Conservation (phyloP, 2,113 vertebrate species). For the Ellobius talpinus region DNA sequence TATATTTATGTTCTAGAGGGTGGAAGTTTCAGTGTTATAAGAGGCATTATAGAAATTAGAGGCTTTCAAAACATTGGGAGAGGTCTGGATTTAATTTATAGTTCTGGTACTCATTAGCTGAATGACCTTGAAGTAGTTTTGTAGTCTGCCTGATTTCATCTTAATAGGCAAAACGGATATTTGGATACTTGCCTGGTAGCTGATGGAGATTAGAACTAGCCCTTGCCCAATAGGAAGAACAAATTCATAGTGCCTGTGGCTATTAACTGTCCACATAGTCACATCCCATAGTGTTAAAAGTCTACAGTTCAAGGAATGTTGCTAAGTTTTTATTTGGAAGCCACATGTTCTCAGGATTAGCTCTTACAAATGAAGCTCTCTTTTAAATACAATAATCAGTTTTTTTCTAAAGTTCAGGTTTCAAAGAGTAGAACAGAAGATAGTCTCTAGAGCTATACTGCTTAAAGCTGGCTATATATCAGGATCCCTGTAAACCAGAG, state of each 20-base stretch:
- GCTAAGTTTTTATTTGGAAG: slow-evolving; percentile 33
- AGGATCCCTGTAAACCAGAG: background rate
- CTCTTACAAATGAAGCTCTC: background rate
- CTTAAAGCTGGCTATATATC: background rate
- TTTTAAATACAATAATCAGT: slow-evolving; percentile 36
- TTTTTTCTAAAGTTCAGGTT: slow-evolving; percentile 9
- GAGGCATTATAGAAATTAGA: slow-evolving; percentile 12
- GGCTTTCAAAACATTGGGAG: slow-evolving; percentile 24
- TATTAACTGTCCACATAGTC: background rate
- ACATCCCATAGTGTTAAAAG: background rate
- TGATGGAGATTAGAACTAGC: background rate
- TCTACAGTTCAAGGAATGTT: slow-evolving; percentile 41
- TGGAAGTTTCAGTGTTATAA: background rate
- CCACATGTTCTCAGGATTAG: slow-evolving; percentile 29
- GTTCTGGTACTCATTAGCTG: background rate
- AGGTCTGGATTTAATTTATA: slow-evolving; percentile 54
- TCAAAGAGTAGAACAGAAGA: slow-evolving; percentile 32
- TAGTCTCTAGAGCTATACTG: slow-evolving; percentile 20
- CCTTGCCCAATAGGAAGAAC: slow-evolving; percentile 2
- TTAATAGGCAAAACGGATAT: slow-evolving; percentile 17
- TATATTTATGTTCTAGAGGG: background rate
- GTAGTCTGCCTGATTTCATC: slow-evolving; percentile 24
- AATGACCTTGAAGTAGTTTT: slow-evolving; percentile 57
- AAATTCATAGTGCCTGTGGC: background rate
- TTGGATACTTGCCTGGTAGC: slow-evolving; percentile 36